A percentile compares a stretch with the other conserved stretches of the same genome.
These are phyloP conservation scores for Astropecten irregularis DNA, from an alignment of 53 echinoderm and acorn worm species.

Conservation along the genomic window DNA sequence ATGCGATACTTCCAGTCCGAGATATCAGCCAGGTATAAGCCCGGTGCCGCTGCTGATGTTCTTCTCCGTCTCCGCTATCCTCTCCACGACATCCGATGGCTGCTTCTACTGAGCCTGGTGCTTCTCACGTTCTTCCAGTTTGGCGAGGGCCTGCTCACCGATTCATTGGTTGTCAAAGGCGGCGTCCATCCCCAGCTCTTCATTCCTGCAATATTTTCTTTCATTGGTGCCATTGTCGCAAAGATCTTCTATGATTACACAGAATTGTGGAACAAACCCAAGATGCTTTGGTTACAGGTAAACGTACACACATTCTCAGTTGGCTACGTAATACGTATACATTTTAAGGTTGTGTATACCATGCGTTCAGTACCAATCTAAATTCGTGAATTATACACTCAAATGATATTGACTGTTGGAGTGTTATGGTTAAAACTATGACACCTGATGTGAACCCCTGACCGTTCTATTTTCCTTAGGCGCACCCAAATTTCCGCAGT, in stretches of 20 bases:
- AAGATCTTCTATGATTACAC: slow-evolving; percentile 2
- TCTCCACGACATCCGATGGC: slow-evolving; percentile 24
- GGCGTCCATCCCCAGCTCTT: slow-evolving; percentile 41
- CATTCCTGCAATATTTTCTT: slow-evolving; percentile 13
- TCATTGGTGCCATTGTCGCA: slow-evolving; percentile 23
- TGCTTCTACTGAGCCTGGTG: not conserved
- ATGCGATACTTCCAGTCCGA: not conserved
- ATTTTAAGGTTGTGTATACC: not conserved
- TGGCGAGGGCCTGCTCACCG: slow-evolving; percentile 55
- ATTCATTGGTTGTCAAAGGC: not conserved
- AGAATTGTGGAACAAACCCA: slow-evolving; percentile 50
- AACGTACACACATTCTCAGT: too few relatives aligned
- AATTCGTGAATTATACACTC: not conserved
- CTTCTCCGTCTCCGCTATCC: slow-evolving; percentile 9
- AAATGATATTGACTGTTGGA: too few relatives aligned
- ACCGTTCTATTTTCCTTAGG: too few relatives aligned
- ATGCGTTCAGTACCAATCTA: not conserved
- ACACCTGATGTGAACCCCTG: too few relatives aligned
- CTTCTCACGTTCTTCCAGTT: slow-evolving; percentile 13
- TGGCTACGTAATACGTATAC: too few relatives aligned
- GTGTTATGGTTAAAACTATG: too few relatives aligned
- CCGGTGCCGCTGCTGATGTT: not conserved
- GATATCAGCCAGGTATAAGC: slow-evolving; percentile 2
- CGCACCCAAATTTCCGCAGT: too few relatives aligned
- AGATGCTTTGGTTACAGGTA: slow-evolving; percentile 35